Conservation (phyloP, 2,888 invertebrate species). For the Cephus pulcher region DNA sequence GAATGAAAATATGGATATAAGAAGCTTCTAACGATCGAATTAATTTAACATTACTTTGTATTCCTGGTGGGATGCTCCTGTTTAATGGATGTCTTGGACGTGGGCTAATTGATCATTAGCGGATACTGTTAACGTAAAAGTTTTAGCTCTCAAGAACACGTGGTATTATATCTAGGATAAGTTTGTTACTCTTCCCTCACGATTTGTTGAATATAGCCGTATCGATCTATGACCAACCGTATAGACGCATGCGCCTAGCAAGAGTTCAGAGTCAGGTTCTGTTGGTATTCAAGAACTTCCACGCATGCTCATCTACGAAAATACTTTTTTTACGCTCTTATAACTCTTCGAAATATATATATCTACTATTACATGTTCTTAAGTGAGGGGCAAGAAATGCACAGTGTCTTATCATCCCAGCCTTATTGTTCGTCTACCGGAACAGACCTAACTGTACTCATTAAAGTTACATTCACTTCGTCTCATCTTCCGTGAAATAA, state of each 20-base stretch:
- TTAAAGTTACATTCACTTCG: not conserved
- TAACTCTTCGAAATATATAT: not conserved
- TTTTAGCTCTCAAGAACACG: not conserved
- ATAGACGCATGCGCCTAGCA: constrained; percentile 30
- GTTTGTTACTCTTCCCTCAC: constrained; percentile 3
- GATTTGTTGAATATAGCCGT: constrained; percentile 26
- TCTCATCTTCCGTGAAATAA: not conserved
- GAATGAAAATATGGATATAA: not conserved
- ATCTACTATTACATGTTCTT: not conserved
- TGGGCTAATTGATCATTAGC: not conserved
- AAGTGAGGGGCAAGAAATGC: not conserved
- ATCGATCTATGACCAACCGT: constrained; percentile 36
- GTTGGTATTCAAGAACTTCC: not conserved
- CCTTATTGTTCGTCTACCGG: not conserved
- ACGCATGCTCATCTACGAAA: not conserved
- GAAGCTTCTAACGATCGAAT: not conserved
- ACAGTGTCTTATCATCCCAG: not conserved
- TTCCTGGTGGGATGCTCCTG: not conserved
- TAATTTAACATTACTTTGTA: not conserved
- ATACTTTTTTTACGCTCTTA: not conserved
- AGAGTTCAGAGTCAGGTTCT: not conserved
- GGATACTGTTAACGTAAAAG: not conserved
- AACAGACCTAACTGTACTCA: not conserved
- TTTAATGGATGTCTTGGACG: not conserved
- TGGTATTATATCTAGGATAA: constrained; percentile 2